Evolutionary conservation across 2,888 invertebrate genomes (phyloP).

Genomic region (Mimumesa dahlbomi): DNA sequence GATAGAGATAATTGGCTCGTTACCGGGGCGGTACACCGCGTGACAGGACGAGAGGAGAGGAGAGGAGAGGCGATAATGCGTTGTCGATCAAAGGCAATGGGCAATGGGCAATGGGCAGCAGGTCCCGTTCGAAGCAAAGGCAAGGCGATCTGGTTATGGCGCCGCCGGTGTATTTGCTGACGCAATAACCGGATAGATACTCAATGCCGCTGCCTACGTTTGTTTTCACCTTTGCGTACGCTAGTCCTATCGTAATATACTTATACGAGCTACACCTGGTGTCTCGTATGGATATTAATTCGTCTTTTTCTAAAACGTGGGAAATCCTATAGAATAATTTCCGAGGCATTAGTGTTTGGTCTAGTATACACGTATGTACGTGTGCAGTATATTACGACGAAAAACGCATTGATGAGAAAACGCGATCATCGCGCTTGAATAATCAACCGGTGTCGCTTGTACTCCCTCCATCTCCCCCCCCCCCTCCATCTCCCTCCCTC

Average conservation of each 20-base stretch:
- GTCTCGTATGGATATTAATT: too few relatives aligned
- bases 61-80: constrained; percentile 62
- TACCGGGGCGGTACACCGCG: constrained; percentile 43
- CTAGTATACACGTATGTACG: too few relatives aligned
- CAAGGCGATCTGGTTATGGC: constrained; percentile 48
- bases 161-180: constrained; percentile 47
- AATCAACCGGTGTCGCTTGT: neutral
- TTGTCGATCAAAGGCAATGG: constrained; percentile 62
- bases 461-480: neutral
- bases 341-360: too few relatives aligned
- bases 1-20: constrained; percentile 64
- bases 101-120: constrained; percentile 50
- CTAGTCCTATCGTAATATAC: too few relatives aligned
- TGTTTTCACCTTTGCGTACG: too few relatives aligned
- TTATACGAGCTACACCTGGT: too few relatives aligned
- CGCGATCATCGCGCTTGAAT: constrained; percentile 8
- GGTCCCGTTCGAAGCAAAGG: constrained; percentile 40
- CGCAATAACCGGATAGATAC: constrained; percentile 7
- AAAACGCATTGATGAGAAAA: constrained; percentile 12
- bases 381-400: neutral
- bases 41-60: too few relatives aligned
- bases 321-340: too few relatives aligned
- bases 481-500: constrained; percentile 3
- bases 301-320: too few relatives aligned
- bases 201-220: too few relatives aligned